Evolutionary conservation across 2,113 vertebrate species (phyloP), one percentile per base, ranked within the genome.

Genomic region (Acrocephalus kingi): DNA sequence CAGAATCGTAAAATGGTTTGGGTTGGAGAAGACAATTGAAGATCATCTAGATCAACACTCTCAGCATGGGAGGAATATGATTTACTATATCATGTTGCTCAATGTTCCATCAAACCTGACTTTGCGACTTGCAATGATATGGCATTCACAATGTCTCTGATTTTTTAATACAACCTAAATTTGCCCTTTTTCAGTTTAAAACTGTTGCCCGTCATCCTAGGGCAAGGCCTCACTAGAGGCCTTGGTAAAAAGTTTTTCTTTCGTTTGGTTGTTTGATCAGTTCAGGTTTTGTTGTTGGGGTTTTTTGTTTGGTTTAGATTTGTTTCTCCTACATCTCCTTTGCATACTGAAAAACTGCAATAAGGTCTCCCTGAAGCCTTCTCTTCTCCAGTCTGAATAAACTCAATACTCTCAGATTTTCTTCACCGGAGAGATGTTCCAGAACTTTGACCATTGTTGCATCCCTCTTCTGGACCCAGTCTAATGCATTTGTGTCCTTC

Each of bases 281-380:
- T 45, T 75, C 5, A 7, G 8, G 2, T 56, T 74, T 49, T 41
- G 8, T 39, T 48, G 30, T n/a, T 28, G 51, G 22, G 10, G 1
- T 22, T 25, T 43, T 77, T 61, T 18, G 11, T 27, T 37, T 46
- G 10, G 5, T 31, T 67, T 49, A 13, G 10, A 48, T 55, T 33
- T 17, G 9, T 19, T 68, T 45, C 28, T 61, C 9, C 6, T 7
- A 11, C 8, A 7, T 39, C 23, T 46, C 19, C 11, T 52, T 75
- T 56, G 8, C 24, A 12, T 69, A 45, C 3, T 15, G 8, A 45
- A 89, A 83, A 19, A 45, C 5, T 9, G 1, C 13, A 46, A 20
- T 43, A n/a, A 35, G 2, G 2, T 69, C 2, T 69, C 7, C 2
- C 5, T 4, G 4, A 27, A 76, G 6, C 11, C 35, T 62, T 63